Evolutionary conservation across 2,888 invertebrate species (phyloP).

Genomic region (Norana najaformis): DNA sequence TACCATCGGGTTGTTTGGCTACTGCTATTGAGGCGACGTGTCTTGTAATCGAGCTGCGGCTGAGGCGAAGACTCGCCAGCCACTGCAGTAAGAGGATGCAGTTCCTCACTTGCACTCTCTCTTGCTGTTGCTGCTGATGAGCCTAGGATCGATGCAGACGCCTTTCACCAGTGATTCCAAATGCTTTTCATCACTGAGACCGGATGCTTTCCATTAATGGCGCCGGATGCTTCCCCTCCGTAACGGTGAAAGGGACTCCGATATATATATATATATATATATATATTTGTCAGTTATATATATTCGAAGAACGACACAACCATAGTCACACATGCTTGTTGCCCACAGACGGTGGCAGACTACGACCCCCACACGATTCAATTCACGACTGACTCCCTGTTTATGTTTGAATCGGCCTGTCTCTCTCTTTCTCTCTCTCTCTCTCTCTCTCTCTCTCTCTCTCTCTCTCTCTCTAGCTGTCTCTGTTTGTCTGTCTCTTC

Average conservation of each 20-base stretch:
- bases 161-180: not conserved
- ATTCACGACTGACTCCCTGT: conserved; percentile 5
- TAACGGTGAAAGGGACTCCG: not conserved
- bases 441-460: not conserved
- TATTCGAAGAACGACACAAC: not conserved
- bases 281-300: not conserved
- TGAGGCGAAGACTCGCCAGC: not conserved
- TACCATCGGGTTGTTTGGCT: not conserved
- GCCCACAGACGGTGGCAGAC: not conserved
- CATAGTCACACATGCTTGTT: not conserved
- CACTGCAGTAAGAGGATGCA: not conserved
- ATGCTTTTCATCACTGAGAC: not conserved
- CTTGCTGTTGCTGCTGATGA: not conserved
- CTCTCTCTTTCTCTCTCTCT: not conserved
- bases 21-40: not conserved
- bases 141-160: not conserved
- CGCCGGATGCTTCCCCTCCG: not conserved
- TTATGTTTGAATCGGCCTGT: not conserved
- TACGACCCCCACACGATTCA: not conserved
- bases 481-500: not conserved
- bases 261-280: not conserved
- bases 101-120: not conserved
- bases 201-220: conserved; percentile 5
- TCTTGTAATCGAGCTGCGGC: conserved; percentile 1
- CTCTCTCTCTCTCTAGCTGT: not conserved